Percentiles rank a stretch among this genome's conserved stretches.
Conservation (phyloP, 2,113 vertebrate species). For the Gnathonemus echidnorhynchus region DNA sequence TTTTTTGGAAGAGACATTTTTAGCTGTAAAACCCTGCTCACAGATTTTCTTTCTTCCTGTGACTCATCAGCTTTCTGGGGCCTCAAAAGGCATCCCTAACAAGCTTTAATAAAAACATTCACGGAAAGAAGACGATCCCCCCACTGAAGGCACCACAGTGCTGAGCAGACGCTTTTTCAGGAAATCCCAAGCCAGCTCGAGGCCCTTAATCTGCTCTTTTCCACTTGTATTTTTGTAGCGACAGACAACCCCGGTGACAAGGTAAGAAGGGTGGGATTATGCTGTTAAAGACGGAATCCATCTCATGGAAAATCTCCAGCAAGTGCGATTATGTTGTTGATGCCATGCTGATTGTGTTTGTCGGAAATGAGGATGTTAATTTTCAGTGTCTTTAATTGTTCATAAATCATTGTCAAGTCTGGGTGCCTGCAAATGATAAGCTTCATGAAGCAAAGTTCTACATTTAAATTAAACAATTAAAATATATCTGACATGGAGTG, state of each 20-base stretch:
- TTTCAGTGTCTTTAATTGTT: neutral
- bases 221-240: neutral
- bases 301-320: neutral
- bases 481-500: neutral
- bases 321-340: neutral
- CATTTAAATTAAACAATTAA: neutral
- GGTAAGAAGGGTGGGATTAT: neutral
- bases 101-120: neutral
- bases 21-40: neutral
- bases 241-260: neutral
- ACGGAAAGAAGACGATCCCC: neutral
- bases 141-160: neutral
- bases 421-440: neutral
- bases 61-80: neutral
- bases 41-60: neutral
- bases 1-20: neutral
- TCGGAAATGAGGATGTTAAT: neutral
- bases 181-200: neutral
- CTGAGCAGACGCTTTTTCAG: neutral
- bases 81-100: neutral
- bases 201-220: neutral
- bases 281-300: neutral
- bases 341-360: neutral
- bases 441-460: neutral
- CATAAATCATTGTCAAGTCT: neutral